Base-by-base conservation (phyloP, 2,113 vertebrate species). In the Scolopax mira region DNA sequence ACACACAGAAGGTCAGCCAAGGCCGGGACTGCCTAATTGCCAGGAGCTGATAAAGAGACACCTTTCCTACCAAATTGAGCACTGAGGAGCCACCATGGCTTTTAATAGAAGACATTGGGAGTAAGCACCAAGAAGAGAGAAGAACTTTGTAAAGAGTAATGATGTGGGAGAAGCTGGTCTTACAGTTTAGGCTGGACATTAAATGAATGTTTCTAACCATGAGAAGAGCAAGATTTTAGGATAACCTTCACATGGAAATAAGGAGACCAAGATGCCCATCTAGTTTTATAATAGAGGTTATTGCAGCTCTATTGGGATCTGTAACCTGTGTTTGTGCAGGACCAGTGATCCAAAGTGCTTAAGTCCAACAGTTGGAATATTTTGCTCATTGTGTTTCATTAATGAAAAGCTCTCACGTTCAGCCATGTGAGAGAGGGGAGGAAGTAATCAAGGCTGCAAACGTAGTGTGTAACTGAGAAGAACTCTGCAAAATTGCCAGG, bases 41-140 rank as follows among this genome's bases (percentile, higher is more conserved):
- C 3, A 1, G 66, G 41, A 62, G 13, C 0, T 28, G 24, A 13
- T 39, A 28, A 49, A 30, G 10, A 51, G 37, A 79, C 33, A 31
- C 18, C 25, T 83, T 24, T 78, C 42, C 65, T 10, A 52, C 77
- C 10, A 9, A 25, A 30, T n/a, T 4, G 33, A 67, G 48, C 44
- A 3, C 79, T 10, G n/a, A 37, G n/a, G 61, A 84, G 39, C 18
- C 16, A 22, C 3, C 4, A 10, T 8, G 28, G 8, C 48, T 78
- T 18, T 0, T 57, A 35, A 24, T 0, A 64, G 58, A 37, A 64
- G 51, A 27, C 1, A 1, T 1, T 49, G 39, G 27, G 17, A n/a
- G 13, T 25, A 46, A 52, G 54, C 22, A 17, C n/a, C 46, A 31
- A 42, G 69, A 52, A 70, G 18, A 37, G 67, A n/a, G 9, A 73